Conservation (phyloP, 35 echinoderm and acorn worm genomes). For the Apostichopus japonicus region DNA sequence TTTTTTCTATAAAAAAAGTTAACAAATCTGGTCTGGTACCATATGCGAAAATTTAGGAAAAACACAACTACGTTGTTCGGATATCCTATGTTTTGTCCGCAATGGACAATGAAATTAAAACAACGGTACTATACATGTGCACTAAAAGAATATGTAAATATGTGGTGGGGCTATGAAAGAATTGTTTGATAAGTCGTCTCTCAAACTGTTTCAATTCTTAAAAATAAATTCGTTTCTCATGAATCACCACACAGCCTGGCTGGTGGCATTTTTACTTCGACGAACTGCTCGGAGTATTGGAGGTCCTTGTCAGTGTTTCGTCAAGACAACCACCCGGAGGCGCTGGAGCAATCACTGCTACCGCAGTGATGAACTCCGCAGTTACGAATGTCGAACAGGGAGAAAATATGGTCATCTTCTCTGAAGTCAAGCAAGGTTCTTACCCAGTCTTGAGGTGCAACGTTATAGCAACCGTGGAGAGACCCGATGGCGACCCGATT, state of each 20-base stretch:
- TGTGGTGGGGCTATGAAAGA: too few relatives aligned
- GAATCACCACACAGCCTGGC: background rate
- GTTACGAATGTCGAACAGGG: background rate
- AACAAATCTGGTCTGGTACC: too few relatives aligned
- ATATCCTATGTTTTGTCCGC: too few relatives aligned
- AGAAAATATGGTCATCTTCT: conserved; percentile 32
- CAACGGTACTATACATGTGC: too few relatives aligned
- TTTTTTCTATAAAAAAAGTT: too few relatives aligned
- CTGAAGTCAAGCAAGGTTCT: conserved; percentile 54
- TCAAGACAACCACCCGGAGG: background rate
- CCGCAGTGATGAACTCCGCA: conserved; percentile 26
- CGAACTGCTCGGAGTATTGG: background rate
- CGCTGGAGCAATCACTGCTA: background rate
- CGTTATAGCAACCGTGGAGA: conserved; percentile 59
- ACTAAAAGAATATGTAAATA: too few relatives aligned
- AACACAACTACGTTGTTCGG: too few relatives aligned
- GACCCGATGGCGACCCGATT: background rate
- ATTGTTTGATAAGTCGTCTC: too few relatives aligned
- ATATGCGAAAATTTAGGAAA: too few relatives aligned
- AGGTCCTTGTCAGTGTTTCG: conserved; percentile 5
- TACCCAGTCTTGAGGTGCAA: conserved; percentile 45
- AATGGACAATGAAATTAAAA: too few relatives aligned
- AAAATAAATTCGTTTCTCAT: too few relatives aligned
- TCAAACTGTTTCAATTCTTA: too few relatives aligned
- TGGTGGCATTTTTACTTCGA: background rate